Evolutionary conservation across 2,113 vertebrate species (phyloP).

Genomic region (Suricata suricatta): DNA sequence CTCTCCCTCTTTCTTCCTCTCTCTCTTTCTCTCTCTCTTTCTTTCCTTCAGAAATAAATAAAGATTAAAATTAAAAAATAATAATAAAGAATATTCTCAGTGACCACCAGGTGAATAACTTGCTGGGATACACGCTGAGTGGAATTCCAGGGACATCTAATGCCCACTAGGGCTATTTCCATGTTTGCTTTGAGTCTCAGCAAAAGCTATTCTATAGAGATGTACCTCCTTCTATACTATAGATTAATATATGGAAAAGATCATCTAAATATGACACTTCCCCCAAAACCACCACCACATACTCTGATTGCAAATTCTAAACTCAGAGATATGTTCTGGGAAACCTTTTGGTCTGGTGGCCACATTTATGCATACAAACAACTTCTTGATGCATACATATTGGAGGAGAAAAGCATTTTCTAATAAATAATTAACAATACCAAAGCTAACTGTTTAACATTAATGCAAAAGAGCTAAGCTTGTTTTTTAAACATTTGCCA

Average conservation of each 20-base stretch:
- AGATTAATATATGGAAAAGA: not conserved
- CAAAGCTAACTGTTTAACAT: not conserved
- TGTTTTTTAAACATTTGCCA: not conserved
- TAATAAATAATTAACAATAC: constrained; percentile 54
- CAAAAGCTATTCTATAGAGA: not conserved
- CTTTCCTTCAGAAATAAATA: too few species aligned
- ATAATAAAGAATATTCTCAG: not conserved
- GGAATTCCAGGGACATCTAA: constrained; percentile 49
- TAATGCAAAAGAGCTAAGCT: not conserved
- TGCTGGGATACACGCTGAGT: not conserved
- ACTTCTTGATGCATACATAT: not conserved
- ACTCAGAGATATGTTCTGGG: not conserved
- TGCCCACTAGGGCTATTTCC: not conserved
- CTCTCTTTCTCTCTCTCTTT: too few species aligned
- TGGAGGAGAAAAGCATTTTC: not conserved
- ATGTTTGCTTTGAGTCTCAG: not conserved
- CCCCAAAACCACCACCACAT: rapidly evolving
- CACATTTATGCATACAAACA: not conserved
- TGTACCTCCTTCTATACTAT: not conserved
- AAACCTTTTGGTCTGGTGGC: not conserved
- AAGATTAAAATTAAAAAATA: too few species aligned
- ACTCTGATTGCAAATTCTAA: constrained; percentile 12
- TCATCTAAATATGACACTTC: not conserved
- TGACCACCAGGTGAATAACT: not conserved
- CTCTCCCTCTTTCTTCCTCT: too few species aligned